A percentile compares a stretch with the other conserved stretches of the same genome.
phyloP scores from a whole-genome alignment of 2,797 vertebrate species.

The Melanotaenia nigrans region DNA sequence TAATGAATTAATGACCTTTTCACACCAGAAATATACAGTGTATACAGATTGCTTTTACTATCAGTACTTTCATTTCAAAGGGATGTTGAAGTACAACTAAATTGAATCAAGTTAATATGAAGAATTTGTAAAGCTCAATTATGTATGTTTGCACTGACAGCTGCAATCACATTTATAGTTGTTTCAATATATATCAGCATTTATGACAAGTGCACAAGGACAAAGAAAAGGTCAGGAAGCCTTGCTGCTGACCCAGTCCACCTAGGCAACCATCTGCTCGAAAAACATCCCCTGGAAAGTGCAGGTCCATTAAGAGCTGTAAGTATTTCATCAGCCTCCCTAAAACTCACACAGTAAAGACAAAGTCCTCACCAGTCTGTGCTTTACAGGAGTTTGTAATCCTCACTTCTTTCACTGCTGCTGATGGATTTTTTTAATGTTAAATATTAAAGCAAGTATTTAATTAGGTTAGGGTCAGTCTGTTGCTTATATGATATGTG shows the following conservation, averaged over 20 bases:
- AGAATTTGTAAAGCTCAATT: neutral
- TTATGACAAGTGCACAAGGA: slow-evolving; percentile 55
- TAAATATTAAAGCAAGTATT: neutral
- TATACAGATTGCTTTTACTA: neutral
- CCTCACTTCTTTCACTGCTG: slow-evolving; percentile 13
- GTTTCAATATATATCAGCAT: slow-evolving; percentile 46
- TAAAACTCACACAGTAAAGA: slow-evolving; percentile 27
- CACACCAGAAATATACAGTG: neutral
- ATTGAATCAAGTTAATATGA: slow-evolving; percentile 7
- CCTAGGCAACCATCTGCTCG: slow-evolving; percentile 66
- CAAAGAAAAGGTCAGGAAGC: slow-evolving; percentile 50
- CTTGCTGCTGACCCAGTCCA: slow-evolving; percentile 39
- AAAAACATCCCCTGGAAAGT: slow-evolving; percentile 49
- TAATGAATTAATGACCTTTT: slow-evolving; percentile 6
- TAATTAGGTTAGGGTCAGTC: neutral
- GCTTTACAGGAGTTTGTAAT: slow-evolving; percentile 7
- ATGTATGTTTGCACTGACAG: neutral
- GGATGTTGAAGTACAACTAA: neutral
- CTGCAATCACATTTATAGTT: neutral
- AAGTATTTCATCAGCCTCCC: slow-evolving; percentile 48
- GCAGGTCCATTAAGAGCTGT: slow-evolving; percentile 51
- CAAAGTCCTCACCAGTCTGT: slow-evolving; percentile 13
- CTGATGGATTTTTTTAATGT: slow-evolving; percentile 6
- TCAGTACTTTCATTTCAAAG: neutral
- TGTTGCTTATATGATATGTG: neutral